Percentiles rank a stretch among this genome's conserved stretches.
phyloP scores from a whole-genome alignment of 2,888 invertebrate species.

The Tetragnatha montana region DNA sequence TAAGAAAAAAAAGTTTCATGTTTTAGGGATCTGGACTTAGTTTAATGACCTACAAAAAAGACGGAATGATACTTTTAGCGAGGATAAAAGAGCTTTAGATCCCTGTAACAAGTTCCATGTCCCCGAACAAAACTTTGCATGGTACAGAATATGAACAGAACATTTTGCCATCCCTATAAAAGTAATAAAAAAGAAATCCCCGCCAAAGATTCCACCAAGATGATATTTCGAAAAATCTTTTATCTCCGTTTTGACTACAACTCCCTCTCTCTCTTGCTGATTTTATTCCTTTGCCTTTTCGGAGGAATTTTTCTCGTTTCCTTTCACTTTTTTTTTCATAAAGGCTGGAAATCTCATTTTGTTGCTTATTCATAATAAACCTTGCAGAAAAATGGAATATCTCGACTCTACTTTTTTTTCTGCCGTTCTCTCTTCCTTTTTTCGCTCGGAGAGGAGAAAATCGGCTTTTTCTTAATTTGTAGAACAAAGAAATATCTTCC shows the following conservation, averaged over 20 bases:
- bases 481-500: constrained; percentile 47
- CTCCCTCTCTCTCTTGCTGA: constrained; percentile 25
- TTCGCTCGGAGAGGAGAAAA: neutral
- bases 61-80: too few species aligned
- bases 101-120: neutral
- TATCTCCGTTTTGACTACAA: constrained; percentile 28
- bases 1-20: too few species aligned
- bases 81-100: neutral
- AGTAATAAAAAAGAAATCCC: constrained; percentile 2
- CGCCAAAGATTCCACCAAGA: constrained; percentile 59
- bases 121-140: neutral
- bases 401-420: constrained; percentile 28
- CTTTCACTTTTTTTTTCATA: constrained; percentile 15
- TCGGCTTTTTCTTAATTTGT: constrained; percentile 46
- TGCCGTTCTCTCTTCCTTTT: neutral
- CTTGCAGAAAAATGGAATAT: constrained; percentile 51
- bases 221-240: constrained; percentile 53
- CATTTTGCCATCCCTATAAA: neutral
- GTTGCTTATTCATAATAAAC: constrained; percentile 63
- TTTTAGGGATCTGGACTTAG: too few species aligned
- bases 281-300: constrained; percentile 30
- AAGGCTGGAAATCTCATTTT: constrained; percentile 53
- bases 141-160: constrained; percentile 9
- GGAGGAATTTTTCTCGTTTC: constrained; percentile 14
- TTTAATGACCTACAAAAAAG: too few species aligned